phyloP scores from a whole-genome alignment of 2,113 vertebrate genomes.

The Odontophorus gujanensis region DNA sequence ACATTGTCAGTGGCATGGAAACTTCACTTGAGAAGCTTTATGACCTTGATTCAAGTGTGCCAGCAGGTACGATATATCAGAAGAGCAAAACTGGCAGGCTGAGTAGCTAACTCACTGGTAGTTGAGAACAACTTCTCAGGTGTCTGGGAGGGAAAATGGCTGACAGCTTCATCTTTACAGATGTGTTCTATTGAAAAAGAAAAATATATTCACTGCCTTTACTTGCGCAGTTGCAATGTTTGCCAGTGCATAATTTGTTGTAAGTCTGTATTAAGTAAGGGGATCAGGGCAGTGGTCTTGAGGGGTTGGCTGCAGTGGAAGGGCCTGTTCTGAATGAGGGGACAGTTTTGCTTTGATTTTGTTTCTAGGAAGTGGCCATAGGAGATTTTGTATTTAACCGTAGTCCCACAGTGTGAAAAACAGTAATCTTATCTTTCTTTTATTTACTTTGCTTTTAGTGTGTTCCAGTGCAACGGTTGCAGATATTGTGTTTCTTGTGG shows the following conservation, averaged over 20 bases:
- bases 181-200: not conserved
- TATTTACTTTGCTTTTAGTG: slow-evolving; percentile 70
- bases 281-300: not conserved
- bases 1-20: slow-evolving; percentile 63
- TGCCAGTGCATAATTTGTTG: not conserved
- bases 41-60: not conserved
- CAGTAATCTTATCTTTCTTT: not conserved
- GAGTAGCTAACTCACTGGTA: not conserved
- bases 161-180: not conserved
- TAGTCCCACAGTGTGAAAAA: not conserved
- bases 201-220: not conserved
- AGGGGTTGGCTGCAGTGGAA: not conserved
- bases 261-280: not conserved
- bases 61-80: slow-evolving; percentile 37
- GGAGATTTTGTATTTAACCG: not conserved
- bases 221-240: not conserved
- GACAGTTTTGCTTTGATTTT: not conserved
- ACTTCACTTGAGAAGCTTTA: not conserved
- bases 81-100: not conserved
- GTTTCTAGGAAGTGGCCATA: not conserved
- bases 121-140: not conserved
- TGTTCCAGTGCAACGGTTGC: slow-evolving; percentile 77
- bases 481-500: slow-evolving; percentile 86
- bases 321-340: not conserved
- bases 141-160: not conserved